A percentile compares a stretch with the other conserved stretches of the same genome.
Conservation (phyloP, 2,113 vertebrate species). For the Monarcha castaneiventris region DNA sequence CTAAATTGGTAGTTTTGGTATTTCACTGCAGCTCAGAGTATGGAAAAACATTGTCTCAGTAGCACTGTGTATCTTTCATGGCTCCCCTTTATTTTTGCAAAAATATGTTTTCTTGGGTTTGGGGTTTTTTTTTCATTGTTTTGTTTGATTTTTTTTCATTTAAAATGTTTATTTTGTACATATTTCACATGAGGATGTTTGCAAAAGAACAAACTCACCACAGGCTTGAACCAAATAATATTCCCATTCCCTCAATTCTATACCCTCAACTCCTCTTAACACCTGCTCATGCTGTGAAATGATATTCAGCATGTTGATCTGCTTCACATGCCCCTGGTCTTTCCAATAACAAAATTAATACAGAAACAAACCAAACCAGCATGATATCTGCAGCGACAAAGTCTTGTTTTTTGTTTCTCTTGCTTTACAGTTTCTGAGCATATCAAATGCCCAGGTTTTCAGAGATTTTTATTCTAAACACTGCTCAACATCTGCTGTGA, state of each 20-base stretch:
- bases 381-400: not conserved
- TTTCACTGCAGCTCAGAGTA: not conserved
- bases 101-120: not conserved
- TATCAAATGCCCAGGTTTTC: not conserved
- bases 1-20: not conserved
- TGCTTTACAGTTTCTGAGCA: not conserved
- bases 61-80: not conserved
- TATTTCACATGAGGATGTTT: not conserved
- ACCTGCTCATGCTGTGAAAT: not conserved
- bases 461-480: not conserved
- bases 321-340: not conserved
- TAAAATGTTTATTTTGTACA: not conserved
- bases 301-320: not conserved
- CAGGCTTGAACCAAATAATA: not conserved
- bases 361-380: not conserved
- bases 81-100: not conserved
- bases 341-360: not conserved
- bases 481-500: not conserved
- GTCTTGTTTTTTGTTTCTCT: not conserved
- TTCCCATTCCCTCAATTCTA: not conserved
- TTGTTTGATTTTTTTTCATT: not conserved
- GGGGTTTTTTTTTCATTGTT: accelerated
- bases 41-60: not conserved
- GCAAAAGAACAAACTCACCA: not conserved
- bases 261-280: not conserved